Conservation (phyloP, 2,888 invertebrate species). For the Heliconius hortense region DNA sequence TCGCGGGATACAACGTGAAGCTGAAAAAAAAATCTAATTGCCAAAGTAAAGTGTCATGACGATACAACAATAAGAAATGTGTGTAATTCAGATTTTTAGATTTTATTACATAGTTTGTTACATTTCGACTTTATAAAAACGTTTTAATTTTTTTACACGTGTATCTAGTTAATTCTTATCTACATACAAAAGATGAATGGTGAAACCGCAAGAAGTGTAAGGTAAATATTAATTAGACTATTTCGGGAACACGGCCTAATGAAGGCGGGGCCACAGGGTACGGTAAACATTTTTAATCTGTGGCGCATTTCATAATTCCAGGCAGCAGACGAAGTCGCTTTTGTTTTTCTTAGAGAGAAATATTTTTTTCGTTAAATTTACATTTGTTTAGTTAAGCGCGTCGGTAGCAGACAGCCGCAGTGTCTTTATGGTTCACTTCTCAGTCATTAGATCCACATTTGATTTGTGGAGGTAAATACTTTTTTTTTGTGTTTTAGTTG, state of each 20-base stretch:
- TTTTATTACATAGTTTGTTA: too few species aligned
- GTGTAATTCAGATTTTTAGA: too few species aligned
- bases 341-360: constrained; percentile 75
- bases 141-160: background rate
- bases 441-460: constrained; percentile 37
- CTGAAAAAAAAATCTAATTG: too few species aligned
- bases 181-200: constrained; percentile 63
- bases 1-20: too few species aligned
- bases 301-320: constrained; percentile 77
- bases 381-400: constrained; percentile 61
- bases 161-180: constrained; percentile 27
- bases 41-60: too few species aligned
- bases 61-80: too few species aligned
- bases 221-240: constrained; percentile 78
- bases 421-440: constrained; percentile 54
- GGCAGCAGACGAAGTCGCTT: constrained; percentile 69
- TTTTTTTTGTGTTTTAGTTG: too few species aligned
- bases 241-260: constrained; percentile 72
- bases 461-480: background rate
- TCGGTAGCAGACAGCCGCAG: constrained; percentile 47
- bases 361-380: constrained; percentile 70
- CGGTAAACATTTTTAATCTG: constrained; percentile 79
- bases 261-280: constrained; percentile 70
- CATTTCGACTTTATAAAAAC: too few species aligned
- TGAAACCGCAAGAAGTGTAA: constrained; percentile 69